phyloP scores from a whole-genome alignment of 2,888 invertebrate genomes.

The Stenchaetothrips biformis region DNA sequence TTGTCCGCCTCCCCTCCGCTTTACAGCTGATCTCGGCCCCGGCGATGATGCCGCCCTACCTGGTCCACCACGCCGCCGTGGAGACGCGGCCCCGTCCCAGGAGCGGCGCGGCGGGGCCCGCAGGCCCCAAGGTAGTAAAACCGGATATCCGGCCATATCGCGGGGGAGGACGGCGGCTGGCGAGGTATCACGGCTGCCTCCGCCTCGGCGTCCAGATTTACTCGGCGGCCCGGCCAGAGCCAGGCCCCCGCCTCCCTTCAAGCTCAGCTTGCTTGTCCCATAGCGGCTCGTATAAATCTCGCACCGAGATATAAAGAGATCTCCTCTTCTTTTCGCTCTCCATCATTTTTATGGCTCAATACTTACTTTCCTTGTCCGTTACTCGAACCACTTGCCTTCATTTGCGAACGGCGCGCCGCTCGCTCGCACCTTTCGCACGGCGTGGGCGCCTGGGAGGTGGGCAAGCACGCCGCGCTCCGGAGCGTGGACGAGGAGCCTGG shows the following conservation, averaged over 20 bases:
- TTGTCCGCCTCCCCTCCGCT: background rate
- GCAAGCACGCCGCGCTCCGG: too few relatives aligned
- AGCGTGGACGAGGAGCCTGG: too few relatives aligned
- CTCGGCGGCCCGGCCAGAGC: background rate
- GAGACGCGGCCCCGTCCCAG: background rate
- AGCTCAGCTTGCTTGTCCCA: background rate
- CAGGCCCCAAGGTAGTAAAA: slow-evolving; percentile 2
- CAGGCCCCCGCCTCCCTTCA: background rate
- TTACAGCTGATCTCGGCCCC: slow-evolving; percentile 15
- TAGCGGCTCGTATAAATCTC: background rate
- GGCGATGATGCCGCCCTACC: slow-evolving; percentile 6
- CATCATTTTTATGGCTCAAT: slow-evolving; percentile 19
- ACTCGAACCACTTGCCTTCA: too few relatives aligned
- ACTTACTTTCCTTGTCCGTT: background rate
- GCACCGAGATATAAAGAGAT: background rate
- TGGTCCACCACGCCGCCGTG: background rate
- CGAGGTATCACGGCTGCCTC: too few relatives aligned
- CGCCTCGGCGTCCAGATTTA: background rate
- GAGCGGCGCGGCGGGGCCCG: too few relatives aligned
- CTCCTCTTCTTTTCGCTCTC: slow-evolving; percentile 11
- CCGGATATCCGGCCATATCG: slow-evolving; percentile 22
- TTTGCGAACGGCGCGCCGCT: too few relatives aligned
- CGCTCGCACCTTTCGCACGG: too few relatives aligned
- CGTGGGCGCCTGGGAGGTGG: too few relatives aligned
- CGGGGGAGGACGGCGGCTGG: background rate